Evolutionary conservation across 2,113 vertebrate species (phyloP), one percentile per base, ranked within the genome.

Genomic region (Anolis sagrei): DNA sequence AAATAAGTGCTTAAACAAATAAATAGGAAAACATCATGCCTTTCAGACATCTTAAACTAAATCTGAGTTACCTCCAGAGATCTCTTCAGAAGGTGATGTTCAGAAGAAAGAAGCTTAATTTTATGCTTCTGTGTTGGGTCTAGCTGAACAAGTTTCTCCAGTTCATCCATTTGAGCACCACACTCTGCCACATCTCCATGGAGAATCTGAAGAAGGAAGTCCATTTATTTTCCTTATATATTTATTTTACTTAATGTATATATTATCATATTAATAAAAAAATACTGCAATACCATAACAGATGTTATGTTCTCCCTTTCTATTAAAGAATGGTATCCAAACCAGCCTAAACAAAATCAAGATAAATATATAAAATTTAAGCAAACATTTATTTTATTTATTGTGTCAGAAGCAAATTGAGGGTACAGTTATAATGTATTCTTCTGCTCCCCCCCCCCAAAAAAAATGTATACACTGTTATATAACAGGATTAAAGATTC

Each of bases 111-210:
- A 82, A 94, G 96, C 76, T 97, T 97, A 87, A 97, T 95, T 94
- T 95, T 96, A 80, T 93, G 94, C 72, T 90, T 96, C 93, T 97
- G 96, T n/a, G 79, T 90, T 7, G 94, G 89, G 87, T 96, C 97
- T 68, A 94, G 96, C 9, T 96, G 97, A 61, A 96, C 88, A 61
- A 98, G 95, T 16, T 96, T 97, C 89, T 96, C 96, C 80, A 96
- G 64, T 0, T 96, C 96, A 21, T 94, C 94, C 80, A 98, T 90
- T 75, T 98, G 96, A 68, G 93, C 85, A 19, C 93, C 90, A 79
- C 96, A 95, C 84, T 98, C 97, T 89, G 97, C 93, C 84, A 97
- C 91, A 27, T 98, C 98, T 91, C 97, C 98, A 85, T 96, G 97
- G 70, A 99, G 96, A 79, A 93, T 95, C 98, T 99, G 94, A 5